Conservation (phyloP, 2,113 vertebrate species). For the Helogale parvula region DNA sequence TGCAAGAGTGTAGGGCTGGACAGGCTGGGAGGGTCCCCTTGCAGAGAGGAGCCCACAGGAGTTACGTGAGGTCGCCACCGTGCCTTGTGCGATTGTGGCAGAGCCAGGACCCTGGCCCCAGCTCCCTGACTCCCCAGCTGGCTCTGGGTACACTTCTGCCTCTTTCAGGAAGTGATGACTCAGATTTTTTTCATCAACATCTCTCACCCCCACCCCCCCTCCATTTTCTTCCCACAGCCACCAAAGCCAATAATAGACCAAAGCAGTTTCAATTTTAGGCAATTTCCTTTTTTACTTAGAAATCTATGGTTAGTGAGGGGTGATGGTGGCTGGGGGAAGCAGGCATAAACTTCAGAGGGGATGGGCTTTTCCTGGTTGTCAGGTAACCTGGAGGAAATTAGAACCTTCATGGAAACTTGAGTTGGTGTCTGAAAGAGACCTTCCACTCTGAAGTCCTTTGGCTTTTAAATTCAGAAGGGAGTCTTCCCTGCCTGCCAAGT, state of each 20-base stretch:
- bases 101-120: background rate
- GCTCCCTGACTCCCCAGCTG: background rate
- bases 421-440: background rate
- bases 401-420: background rate
- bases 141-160: background rate
- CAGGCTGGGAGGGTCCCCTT: background rate
- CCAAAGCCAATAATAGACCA: slow-evolving; percentile 69
- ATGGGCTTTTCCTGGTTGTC: slow-evolving; percentile 18
- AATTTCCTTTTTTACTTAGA: slow-evolving; percentile 79
- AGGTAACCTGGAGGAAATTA: background rate
- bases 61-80: background rate
- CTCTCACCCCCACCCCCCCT: slow-evolving; percentile 29
- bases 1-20: background rate
- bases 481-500: background rate
- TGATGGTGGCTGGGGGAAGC: background rate
- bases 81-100: background rate
- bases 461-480: slow-evolving; percentile 17
- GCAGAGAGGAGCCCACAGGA: background rate
- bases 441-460: background rate
- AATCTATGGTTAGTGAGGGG: slow-evolving; percentile 72
- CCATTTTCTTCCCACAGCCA: slow-evolving; percentile 48
- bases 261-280: slow-evolving; percentile 76
- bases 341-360: background rate
- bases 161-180: slow-evolving; percentile 75
- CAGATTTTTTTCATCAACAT: slow-evolving; percentile 70